Percentiles rank a stretch among this genome's conserved stretches.
These are phyloP conservation scores for Cuculus canorus DNA, from an alignment of 2,797 vertebrate species.

Conservation along the genomic window DNA sequence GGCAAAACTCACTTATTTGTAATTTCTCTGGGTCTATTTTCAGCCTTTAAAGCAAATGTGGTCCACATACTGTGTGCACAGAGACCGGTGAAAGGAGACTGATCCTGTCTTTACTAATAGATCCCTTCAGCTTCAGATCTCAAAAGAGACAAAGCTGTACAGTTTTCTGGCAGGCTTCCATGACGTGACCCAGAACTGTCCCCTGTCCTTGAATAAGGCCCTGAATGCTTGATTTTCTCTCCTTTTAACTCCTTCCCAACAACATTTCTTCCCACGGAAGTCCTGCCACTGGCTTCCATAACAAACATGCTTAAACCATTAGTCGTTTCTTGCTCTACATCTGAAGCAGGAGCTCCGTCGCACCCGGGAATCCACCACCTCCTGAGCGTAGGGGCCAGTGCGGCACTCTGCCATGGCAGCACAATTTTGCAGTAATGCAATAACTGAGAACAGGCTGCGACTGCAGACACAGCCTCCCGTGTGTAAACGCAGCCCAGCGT, in stretches of 20 bases:
- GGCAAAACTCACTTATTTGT: background rate
- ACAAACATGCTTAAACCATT: background rate
- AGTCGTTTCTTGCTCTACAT: background rate
- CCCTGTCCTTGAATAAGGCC: background rate
- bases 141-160: background rate
- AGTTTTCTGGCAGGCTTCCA: background rate
- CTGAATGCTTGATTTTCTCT: background rate
- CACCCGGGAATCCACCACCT: background rate
- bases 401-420: fast-evolving
- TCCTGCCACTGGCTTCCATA: background rate
- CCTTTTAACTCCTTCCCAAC: conserved; percentile 4
- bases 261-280: background rate
- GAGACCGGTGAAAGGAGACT: background rate
- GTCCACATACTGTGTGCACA: background rate
- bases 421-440: background rate
- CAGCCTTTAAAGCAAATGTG: background rate
- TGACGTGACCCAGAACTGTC: background rate
- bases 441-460: background rate
- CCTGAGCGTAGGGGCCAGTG: background rate
- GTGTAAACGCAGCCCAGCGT: background rate
- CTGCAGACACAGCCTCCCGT: background rate
- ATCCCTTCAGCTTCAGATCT: background rate
- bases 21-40: background rate
- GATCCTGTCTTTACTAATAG: background rate
- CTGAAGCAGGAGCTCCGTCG: fast-evolving